Conservation (phyloP, 2,888 invertebrate species). For the Lasioglossum figueresi region DNA sequence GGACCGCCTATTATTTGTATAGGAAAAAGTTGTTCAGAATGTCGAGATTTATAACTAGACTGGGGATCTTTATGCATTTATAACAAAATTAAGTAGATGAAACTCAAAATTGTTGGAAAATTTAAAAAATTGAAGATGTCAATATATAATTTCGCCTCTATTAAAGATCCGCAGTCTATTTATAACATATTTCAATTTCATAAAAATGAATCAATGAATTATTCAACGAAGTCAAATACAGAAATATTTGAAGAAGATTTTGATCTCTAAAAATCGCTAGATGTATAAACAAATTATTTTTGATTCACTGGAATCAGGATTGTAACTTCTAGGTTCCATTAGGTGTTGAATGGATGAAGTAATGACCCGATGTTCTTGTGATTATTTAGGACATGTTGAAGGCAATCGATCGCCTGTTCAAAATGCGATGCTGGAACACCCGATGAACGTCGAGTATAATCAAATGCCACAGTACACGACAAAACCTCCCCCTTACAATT, state of each 20-base stretch:
- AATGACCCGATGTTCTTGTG: constrained; percentile 37
- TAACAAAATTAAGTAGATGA: no score
- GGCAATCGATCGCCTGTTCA: constrained; percentile 76
- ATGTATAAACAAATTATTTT: not conserved
- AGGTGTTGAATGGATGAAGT: not conserved
- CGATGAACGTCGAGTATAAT: constrained; percentile 75
- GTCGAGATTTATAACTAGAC: no score
- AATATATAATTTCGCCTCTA: no score
- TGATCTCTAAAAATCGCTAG: not conserved
- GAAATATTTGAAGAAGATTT: not conserved
- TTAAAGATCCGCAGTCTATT: no score
- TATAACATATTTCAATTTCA: no score
- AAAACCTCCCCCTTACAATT: constrained; percentile 76
- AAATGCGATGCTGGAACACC: constrained; percentile 71
- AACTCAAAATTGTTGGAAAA: no score
- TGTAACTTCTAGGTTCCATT: constrained; percentile 4
- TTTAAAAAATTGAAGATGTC: no score
- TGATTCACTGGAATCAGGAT: not conserved
- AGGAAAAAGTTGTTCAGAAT: no score
- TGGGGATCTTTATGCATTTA: no score
- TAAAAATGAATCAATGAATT: not conserved
- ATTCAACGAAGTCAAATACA: not conserved
- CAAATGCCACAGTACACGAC: constrained; percentile 73
- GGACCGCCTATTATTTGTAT: no score
- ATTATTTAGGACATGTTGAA: constrained; percentile 73